Base-by-base conservation (phyloP, 2,888 invertebrate species). In the Panzeria rudis region DNA sequence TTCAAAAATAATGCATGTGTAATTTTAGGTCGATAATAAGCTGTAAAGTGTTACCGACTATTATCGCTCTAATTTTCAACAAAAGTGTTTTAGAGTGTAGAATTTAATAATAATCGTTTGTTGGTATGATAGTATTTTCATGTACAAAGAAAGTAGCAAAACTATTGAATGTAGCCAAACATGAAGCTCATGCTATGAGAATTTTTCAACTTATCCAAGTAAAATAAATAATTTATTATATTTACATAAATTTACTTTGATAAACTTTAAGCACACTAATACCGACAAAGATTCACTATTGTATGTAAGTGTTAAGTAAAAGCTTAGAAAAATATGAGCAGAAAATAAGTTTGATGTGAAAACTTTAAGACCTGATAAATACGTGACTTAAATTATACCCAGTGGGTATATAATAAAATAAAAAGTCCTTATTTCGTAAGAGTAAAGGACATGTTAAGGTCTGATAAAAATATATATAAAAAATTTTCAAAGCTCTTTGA, bases 281-380 rank as follows among this genome's bases (percentile, higher is more conserved):
- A 32, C 8, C 50, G 11, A 8, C 52, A 7, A 20, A 66, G 13
- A 15, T 23, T n/a, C 29, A 61, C n/a, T 29, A 56, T 13, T 59
- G 9, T 9, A 11, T 47, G 23, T 23, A n/a, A 54, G 29, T 13
- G 35, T 9, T 32, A 35, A 68, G 11, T 1, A 47, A 77, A 68
- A 59, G 32, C 44, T 41, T 7, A 9, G 52, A 66, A 56, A 29
- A 32, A 29, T n/a, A n/a, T 32, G 0, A 17, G 3, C 7, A 56
- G 8, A 56, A 68, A 32, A 54, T 20, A 72, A 83, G 50, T 61
- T 68, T 66, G 52, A 83, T 78, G 52, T 38, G 20, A 68, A 83
- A 83, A 78, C 78, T 83, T 83, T 71, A 54, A 32, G 32, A 72
- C 29, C 50, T 72, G 56, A 59, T 50, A 76, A 66, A 77, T 72